Percentiles rank a stretch among this genome's conserved stretches.
Evolutionary conservation across 2,797 vertebrate species (phyloP).

Genomic region (Phoxinus dragarum): DNA sequence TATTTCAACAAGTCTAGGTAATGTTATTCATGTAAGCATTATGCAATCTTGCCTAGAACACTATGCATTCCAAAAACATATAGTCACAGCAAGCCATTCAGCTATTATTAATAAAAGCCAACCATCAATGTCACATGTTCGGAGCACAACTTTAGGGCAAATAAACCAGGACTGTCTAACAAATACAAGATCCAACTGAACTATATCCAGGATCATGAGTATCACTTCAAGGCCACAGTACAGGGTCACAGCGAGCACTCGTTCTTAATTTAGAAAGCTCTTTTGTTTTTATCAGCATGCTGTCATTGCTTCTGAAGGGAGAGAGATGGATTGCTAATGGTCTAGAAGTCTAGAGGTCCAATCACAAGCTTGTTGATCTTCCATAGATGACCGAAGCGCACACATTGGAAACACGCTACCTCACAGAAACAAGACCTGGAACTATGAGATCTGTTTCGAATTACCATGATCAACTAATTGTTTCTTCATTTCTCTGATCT

Average conservation of each 20-base stretch:
- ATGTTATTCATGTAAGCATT: slow-evolving; percentile 2
- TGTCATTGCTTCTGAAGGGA: slow-evolving; percentile 63
- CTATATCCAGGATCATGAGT: not conserved
- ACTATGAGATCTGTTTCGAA: slow-evolving; percentile 47
- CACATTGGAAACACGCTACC: slow-evolving; percentile 35
- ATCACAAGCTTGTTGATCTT: slow-evolving; percentile 37
- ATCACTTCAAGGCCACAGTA: slow-evolving; percentile 64
- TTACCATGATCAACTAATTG: slow-evolving; percentile 49
- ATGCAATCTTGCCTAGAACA: not conserved
- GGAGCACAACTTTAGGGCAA: not conserved
- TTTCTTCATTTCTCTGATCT: slow-evolving; percentile 33
- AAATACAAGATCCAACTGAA: slow-evolving; percentile 20
- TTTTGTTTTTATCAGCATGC: slow-evolving; percentile 73
- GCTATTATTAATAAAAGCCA: slow-evolving; percentile 14
- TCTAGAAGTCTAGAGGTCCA: slow-evolving; percentile 51
- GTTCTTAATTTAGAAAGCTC: slow-evolving; percentile 73
- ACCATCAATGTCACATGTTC: not conserved
- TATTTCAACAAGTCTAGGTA: slow-evolving; percentile 16
- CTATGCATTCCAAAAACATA: slow-evolving; percentile 20
- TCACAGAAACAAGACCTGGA: not conserved
- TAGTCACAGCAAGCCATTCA: slow-evolving; percentile 5
- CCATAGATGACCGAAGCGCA: slow-evolving; percentile 39
- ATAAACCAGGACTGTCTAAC: not conserved
- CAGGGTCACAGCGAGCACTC: slow-evolving; percentile 61
- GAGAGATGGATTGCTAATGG: slow-evolving; percentile 52